Evolutionary conservation across 2,113 vertebrate species (phyloP).

Genomic region (Pelusios castaneus): DNA sequence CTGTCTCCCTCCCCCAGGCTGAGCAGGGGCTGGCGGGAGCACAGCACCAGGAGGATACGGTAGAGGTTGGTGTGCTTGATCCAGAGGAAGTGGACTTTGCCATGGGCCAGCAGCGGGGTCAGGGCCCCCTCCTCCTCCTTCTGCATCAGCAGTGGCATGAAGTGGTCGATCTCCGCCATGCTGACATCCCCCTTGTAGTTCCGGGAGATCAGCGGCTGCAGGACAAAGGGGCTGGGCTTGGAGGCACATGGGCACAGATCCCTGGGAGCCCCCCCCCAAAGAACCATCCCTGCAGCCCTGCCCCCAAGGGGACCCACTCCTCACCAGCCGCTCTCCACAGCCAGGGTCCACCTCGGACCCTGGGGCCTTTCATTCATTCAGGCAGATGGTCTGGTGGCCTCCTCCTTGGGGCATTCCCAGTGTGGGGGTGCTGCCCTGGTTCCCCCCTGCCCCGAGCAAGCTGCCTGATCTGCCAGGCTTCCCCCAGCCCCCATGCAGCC

Average conservation of each 20-base stretch:
- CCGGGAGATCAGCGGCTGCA: slow-evolving; percentile 91
- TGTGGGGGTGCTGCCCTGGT: not conserved
- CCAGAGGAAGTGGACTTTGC: slow-evolving; percentile 91
- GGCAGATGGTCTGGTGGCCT: no score
- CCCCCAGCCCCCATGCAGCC: no score
- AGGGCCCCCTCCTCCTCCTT: slow-evolving; percentile 88
- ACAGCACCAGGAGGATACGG: slow-evolving; percentile 81
- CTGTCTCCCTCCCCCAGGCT: not conserved
- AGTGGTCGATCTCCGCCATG: slow-evolving; percentile 90
- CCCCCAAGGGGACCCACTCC: not conserved
- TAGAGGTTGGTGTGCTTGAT: slow-evolving; percentile 96
- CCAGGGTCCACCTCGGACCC: not conserved
- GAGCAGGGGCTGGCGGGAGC: no score
- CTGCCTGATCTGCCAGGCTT: not conserved
- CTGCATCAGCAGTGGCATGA: slow-evolving; percentile 89
- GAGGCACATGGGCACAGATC: not conserved
- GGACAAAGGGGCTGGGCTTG: not conserved
- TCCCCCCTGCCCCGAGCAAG: not conserved
- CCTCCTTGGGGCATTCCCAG: no score
- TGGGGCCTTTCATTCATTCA: not conserved
- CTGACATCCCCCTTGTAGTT: slow-evolving; percentile 94
- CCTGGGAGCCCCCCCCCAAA: not conserved
- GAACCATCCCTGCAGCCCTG: not conserved
- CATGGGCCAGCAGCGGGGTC: slow-evolving; percentile 84
- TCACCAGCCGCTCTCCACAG: not conserved